phyloP scores from a whole-genome alignment of 1,140 invertebrate genomes.

The Hirudo medicinalis region DNA sequence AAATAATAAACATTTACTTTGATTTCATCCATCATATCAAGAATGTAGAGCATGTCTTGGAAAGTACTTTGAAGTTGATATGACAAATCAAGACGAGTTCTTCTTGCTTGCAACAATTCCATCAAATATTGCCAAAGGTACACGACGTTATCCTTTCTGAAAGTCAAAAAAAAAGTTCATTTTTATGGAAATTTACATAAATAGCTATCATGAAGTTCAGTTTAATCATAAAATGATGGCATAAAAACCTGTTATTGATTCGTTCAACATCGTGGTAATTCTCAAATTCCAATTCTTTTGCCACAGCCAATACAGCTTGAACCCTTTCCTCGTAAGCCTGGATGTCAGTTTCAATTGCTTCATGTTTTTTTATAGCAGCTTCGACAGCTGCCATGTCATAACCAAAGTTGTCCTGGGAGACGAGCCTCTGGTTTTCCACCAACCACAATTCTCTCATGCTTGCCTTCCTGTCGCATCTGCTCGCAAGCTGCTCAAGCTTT shows the following conservation, averaged over 20 bases:
- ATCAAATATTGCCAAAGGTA: slow-evolving; percentile 91
- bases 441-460: slow-evolving; percentile 98
- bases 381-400: slow-evolving; percentile 92
- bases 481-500: slow-evolving; percentile 92
- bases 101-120: slow-evolving; percentile 18
- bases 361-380: slow-evolving; percentile 84
- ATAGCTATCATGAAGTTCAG: neutral
- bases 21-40: slow-evolving; percentile 67
- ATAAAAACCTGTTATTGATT: slow-evolving; percentile 58
- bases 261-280: slow-evolving; percentile 95
- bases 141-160: slow-evolving; percentile 88
- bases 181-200: neutral
- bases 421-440: slow-evolving; percentile 92
- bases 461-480: slow-evolving; percentile 92
- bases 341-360: slow-evolving; percentile 98
- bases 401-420: slow-evolving; percentile 93
- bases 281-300: slow-evolving; percentile 85
- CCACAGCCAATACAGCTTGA: slow-evolving; percentile 92
- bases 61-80: slow-evolving; percentile 79
- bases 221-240: neutral
- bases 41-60: slow-evolving; percentile 76
- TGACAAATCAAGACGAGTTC: slow-evolving; percentile 15
- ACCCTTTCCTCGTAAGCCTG: slow-evolving; percentile 98
- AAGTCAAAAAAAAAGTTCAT: slow-evolving; percentile 19
- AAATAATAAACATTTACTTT: slow-evolving; percentile 49